These are phyloP conservation scores for Aphelocoma californica DNA, from an alignment of 2,797 vertebrate genomes.

Conservation along the genomic window DNA sequence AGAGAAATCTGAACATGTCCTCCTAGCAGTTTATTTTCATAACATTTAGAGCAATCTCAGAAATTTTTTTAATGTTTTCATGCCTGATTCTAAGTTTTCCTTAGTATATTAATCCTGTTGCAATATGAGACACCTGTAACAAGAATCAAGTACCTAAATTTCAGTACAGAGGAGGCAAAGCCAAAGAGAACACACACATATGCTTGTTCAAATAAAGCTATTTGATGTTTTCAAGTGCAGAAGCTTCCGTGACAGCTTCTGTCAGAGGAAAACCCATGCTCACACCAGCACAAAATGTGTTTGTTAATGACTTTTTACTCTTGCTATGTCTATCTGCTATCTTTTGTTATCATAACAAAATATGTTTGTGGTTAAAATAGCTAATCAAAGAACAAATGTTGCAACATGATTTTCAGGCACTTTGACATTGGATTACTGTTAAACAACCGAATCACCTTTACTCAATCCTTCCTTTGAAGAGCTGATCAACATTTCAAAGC, in stretches of 20 bases:
- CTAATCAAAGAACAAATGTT: neutral
- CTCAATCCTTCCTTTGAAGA: neutral
- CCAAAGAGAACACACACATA: neutral
- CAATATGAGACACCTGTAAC: neutral
- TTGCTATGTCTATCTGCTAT: neutral
- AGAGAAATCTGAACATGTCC: neutral
- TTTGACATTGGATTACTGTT: neutral
- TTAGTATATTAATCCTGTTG: neutral
- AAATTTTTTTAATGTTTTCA: neutral
- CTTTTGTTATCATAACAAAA: neutral
- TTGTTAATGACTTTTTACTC: neutral
- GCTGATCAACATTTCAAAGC: neutral
- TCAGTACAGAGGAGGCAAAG: neutral
- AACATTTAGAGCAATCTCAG: neutral
- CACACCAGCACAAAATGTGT: neutral
- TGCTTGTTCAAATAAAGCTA: neutral
- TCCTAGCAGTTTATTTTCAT: neutral
- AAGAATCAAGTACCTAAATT: neutral
- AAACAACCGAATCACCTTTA: neutral
- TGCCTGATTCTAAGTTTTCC: neutral
- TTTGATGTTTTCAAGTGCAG: neutral
- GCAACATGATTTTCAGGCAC: neutral
- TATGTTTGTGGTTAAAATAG: neutral
- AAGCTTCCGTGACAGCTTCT: neutral
- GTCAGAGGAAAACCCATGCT: neutral